A percentile compares a stretch with the other conserved stretches of the same genome.
Conservation (phyloP, 2,797 vertebrate genomes). For the Alauda arvensis region DNA sequence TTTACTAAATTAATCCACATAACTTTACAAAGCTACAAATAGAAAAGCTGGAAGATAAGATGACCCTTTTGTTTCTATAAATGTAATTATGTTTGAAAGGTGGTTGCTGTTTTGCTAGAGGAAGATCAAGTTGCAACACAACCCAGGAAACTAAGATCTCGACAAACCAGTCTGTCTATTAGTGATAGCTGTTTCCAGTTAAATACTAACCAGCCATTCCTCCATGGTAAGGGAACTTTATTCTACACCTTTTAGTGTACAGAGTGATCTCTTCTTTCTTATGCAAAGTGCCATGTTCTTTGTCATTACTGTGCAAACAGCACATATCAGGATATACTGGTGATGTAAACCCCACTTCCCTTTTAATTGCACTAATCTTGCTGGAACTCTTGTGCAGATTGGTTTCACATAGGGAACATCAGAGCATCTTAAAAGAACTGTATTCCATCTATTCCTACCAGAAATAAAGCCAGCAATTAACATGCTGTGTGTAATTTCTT, state of each 20-base stretch:
- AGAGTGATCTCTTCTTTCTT: not conserved
- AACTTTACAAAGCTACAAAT: conserved; percentile 1
- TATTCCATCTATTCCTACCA: not conserved
- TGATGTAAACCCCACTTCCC: not conserved
- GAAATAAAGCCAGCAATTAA: not conserved
- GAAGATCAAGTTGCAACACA: conserved; percentile 81
- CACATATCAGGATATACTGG: not conserved
- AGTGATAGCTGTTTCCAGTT: conserved; percentile 85
- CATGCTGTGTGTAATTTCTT: not conserved
- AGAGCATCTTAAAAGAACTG: not conserved
- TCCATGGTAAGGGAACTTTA: conserved; percentile 78
- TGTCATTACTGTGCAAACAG: not conserved
- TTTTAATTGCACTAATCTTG: not conserved
- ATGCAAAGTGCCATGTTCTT: not conserved
- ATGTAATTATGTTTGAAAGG: conserved; percentile 74
- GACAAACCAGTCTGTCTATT: conserved; percentile 75
- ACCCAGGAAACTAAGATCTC: conserved; percentile 68
- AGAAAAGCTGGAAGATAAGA: conserved; percentile 12
- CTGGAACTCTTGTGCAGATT: not conserved
- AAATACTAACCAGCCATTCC: conserved; percentile 86
- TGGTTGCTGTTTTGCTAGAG: conserved; percentile 88
- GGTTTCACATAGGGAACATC: not conserved
- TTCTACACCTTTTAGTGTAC: not conserved
- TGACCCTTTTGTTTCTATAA: conserved; percentile 1
- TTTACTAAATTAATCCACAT: not conserved